Evolutionary conservation across 2,888 invertebrate genomes (phyloP).

Genomic region (Amiota communis): DNA sequence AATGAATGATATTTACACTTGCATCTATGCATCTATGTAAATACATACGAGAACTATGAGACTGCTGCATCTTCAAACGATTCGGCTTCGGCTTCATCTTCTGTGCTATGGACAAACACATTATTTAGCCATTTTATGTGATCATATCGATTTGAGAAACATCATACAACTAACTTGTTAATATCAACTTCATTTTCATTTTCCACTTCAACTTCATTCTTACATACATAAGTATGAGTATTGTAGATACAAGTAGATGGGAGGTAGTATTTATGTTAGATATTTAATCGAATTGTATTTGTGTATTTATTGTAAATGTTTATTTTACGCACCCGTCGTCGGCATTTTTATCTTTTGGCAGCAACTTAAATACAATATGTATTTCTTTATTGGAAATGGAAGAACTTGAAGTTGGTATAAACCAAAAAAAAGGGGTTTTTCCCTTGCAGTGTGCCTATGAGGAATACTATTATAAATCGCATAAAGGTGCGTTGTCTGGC

Average conservation of each 20-base stretch:
- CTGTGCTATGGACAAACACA: slow-evolving; percentile 61
- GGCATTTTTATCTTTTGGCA: slow-evolving; percentile 54
- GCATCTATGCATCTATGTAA: slow-evolving; percentile 22
- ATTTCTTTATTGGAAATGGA: not conserved
- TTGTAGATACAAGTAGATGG: no score
- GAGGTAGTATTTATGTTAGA: slow-evolving; percentile 30
- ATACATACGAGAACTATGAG: not conserved
- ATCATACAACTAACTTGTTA: not conserved
- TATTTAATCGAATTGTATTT: slow-evolving; percentile 47
- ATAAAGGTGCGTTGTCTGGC: slow-evolving; percentile 29
- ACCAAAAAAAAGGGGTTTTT: no score
- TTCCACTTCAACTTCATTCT: not conserved
- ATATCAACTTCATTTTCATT: slow-evolving; percentile 6
- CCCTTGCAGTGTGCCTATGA: no score
- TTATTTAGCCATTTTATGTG: slow-evolving; percentile 67
- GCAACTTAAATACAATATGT: slow-evolving; percentile 20
- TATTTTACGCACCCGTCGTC: slow-evolving; percentile 70
- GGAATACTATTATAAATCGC: no score
- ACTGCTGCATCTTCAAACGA: not conserved
- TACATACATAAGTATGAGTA: no score
- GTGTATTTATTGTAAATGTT: slow-evolving; percentile 50
- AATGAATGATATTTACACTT: slow-evolving; percentile 55
- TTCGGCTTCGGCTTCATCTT: slow-evolving; percentile 55
- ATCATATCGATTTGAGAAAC: not conserved
- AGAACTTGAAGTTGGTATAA: no score